phyloP scores from a whole-genome alignment of 2,888 invertebrate species.

The Cactoblastis cactorum region DNA sequence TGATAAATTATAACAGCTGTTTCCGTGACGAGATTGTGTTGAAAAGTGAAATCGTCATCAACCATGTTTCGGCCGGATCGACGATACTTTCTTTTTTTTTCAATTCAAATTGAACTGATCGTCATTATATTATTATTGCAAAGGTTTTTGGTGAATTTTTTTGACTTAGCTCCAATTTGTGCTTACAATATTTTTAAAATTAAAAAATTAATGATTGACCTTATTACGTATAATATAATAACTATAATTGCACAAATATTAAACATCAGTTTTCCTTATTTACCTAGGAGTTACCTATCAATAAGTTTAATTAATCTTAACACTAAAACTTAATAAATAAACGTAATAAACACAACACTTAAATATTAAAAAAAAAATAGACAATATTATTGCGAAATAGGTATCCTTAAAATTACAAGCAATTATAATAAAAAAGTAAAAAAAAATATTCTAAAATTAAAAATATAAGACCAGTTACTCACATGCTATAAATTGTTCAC shows the following conservation, averaged over 20 bases:
- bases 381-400: no score
- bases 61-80: background rate
- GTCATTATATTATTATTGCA: background rate
- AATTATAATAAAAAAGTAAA: background rate
- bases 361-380: background rate
- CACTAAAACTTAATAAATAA: no score
- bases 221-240: no score
- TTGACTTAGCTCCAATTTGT: no score
- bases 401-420: background rate
- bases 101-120: background rate
- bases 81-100: slow-evolving; percentile 8
- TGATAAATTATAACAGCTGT: background rate
- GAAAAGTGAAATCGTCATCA: slow-evolving; percentile 13
- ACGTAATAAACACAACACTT: background rate
- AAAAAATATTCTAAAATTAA: background rate
- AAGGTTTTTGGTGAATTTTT: background rate
- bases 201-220: no score
- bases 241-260: no score
- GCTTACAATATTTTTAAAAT: no score
- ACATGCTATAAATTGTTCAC: background rate
- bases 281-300: no score
- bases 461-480: background rate
- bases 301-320: no score
- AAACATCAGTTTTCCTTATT: no score
- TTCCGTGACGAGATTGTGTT: background rate